These are phyloP conservation scores for Siderastrea radians DNA, from an alignment of 92 coral and sea anemone genomes.

Conservation along the genomic window DNA sequence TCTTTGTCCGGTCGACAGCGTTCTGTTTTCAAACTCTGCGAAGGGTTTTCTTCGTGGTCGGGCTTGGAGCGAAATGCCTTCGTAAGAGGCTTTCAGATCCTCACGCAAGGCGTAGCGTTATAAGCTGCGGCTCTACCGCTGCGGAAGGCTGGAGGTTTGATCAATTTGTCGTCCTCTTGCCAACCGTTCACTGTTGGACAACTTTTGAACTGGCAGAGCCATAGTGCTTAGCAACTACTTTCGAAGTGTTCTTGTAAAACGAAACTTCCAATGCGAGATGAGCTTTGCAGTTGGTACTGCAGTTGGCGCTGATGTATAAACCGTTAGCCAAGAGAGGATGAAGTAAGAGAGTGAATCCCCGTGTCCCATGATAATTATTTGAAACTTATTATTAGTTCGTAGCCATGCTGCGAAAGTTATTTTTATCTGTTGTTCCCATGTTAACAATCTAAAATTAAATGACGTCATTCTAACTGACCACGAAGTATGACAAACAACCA, in stretches of 20 bases:
- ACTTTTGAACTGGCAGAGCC: conserved; percentile 32
- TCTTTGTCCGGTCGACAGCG: conserved; percentile 31
- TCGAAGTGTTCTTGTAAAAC: neutral
- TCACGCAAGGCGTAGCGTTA: conserved; percentile 7
- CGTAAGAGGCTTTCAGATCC: neutral
- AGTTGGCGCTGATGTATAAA: too few species aligned
- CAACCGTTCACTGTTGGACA: conserved; percentile 32
- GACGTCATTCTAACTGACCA: too few species aligned
- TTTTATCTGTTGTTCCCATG: too few species aligned
- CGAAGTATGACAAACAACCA: too few species aligned
- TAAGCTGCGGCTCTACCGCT: conserved; percentile 32
- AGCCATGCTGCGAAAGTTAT: too few species aligned
- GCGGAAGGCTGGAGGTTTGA: conserved; percentile 30
- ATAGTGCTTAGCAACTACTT: conserved; percentile 15
- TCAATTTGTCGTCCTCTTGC: conserved; percentile 6
- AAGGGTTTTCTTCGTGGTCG: conserved; percentile 26
- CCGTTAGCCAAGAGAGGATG: too few species aligned
- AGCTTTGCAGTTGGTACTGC: too few species aligned
- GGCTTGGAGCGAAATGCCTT: neutral
- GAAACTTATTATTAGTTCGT: too few species aligned
- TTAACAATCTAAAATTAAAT: too few species aligned
- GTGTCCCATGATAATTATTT: too few species aligned
- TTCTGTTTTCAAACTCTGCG: conserved; percentile 33
- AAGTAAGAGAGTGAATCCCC: too few species aligned
- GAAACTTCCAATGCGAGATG: too few species aligned